Evolutionary conservation across 1,140 invertebrate genomes (phyloP), one percentile per base, ranked within the genome.

Genomic region (Zaprionus lachaisei): DNA sequence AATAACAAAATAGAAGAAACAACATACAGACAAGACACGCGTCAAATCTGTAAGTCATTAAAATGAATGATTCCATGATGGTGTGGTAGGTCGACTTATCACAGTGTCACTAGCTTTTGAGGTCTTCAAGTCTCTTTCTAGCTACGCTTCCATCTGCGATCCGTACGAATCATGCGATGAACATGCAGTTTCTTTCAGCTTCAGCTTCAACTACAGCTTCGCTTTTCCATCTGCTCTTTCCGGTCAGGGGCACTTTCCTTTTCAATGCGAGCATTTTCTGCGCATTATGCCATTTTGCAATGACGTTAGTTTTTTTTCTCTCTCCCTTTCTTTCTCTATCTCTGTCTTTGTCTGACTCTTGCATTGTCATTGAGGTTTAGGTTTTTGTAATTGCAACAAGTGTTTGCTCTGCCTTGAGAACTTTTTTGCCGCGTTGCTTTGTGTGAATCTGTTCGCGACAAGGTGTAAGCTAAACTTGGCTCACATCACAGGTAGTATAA

Each of bases 191-290:
- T 76, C 65, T 63, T 49, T 56, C 26, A 55, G 17, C 28, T 69
- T 69, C 58, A 26, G 51, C 47, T 68, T 38, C 54, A 56, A 14
- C 12, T 63, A 51, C 63, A 62, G 60, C 41, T 72, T 51, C 54
- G 57, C 56, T 81, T 62, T 65, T 65, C 31, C 38, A 66, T 62
- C 66, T 57, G 72, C 66, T 64, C 79, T 89, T 81, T 78, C 74
- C 84, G 84, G 84, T 87, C 84, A 87, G 84, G 84, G 84, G 84
- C 84, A 87, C 84, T 87, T 87, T 87, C 84, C 84, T 89, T 87
- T 87, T 87, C 84, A 86, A 74, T 87, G 86, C 68, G 28, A 57
- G 47, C 28, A 37, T 85, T 72, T 76, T 75, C 69, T 80, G 83
- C 62, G 72, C 79, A 86, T 86, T 86, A 86, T 86, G 83, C 83